Evolutionary conservation across 2,888 invertebrate genomes (phyloP), one percentile per base, ranked within the genome.

Genomic region (Acronicta alni): DNA sequence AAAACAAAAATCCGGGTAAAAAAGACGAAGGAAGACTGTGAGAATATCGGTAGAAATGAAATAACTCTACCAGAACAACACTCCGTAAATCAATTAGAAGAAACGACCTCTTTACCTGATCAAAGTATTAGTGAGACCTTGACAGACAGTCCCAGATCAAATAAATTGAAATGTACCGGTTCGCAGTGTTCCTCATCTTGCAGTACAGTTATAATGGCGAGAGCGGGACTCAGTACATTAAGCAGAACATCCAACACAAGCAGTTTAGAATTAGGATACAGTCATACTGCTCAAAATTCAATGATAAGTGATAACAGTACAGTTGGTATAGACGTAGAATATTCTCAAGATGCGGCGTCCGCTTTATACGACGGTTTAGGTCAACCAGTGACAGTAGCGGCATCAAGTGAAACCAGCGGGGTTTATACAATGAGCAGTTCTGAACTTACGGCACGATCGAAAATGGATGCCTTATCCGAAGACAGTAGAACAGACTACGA

Each of bases 181-280:
- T 97, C 97, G 23, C 97, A 97, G 85, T 97, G 98, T 87, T 97
- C 97, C 57, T 97, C 97, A 52, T 97, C 97, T 23, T 97, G 97
- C 85, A 97, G 97, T 82, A 98, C 98, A 35, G 97, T 97, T n/a
- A 97, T 97, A 73, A 96, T 97, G 75, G 90, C 95, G 9, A 90
- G 94, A 74, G 92, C 95, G 26, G 94, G 94, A 44, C 84, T 92
- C 17, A 93, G 90, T 60, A 89, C 94, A 12, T 83, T 95, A 49
- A 95, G 97, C 74, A 94, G 97, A 79, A 95, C 96, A 64, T 97
- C 97, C 23, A 97, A 97, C 41, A 96, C 96, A 49, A 97, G 97
- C 74, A 97, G 97, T 82, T 92, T 98, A 80, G 98, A 98, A 90
- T 91, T 98, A 62, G 97, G 97, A 49, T 98, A 96, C 82, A 97